These are phyloP conservation scores for Drosophila hamatofila DNA, from an alignment of 2,888 invertebrate genomes.

Conservation along the genomic window DNA sequence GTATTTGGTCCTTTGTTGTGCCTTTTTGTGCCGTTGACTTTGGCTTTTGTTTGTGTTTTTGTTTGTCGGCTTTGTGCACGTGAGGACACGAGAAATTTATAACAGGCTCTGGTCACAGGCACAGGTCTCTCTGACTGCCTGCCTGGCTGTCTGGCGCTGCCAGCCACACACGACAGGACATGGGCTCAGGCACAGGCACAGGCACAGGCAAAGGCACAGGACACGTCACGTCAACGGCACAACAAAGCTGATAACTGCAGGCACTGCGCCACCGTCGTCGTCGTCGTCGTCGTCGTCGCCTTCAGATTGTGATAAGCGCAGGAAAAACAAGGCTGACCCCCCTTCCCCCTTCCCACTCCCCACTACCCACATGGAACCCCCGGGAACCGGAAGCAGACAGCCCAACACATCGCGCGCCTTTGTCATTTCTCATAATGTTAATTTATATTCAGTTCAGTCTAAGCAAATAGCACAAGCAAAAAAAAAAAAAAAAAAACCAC, in stretches of 20 bases:
- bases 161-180: slow-evolving; percentile 28
- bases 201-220: slow-evolving; percentile 25
- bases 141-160: slow-evolving; percentile 29
- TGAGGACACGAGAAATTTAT: slow-evolving; percentile 57
- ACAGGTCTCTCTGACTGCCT: slow-evolving; percentile 11
- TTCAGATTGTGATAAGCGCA: slow-evolving; percentile 57
- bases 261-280: slow-evolving; percentile 49
- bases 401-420: slow-evolving; percentile 66
- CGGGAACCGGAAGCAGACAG: slow-evolving; percentile 43
- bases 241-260: slow-evolving; percentile 66
- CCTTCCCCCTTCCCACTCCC: not conserved
- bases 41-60: slow-evolving; percentile 29
- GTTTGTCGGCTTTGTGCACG: slow-evolving; percentile 50
- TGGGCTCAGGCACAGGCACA: slow-evolving; percentile 10
- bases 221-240: slow-evolving; percentile 64
- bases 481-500: slow-evolving; percentile 59
- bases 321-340: slow-evolving; percentile 24
- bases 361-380: slow-evolving; percentile 7
- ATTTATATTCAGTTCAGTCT: slow-evolving; percentile 81
- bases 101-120: slow-evolving; percentile 34
- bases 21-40: slow-evolving; percentile 53
- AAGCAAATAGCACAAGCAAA: slow-evolving; percentile 60
- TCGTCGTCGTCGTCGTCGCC: slow-evolving; percentile 36
- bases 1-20: slow-evolving; percentile 48
- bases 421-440: slow-evolving; percentile 80